These are phyloP conservation scores for Itoplectis maculator DNA, from an alignment of 2,888 invertebrate species.

Conservation along the genomic window DNA sequence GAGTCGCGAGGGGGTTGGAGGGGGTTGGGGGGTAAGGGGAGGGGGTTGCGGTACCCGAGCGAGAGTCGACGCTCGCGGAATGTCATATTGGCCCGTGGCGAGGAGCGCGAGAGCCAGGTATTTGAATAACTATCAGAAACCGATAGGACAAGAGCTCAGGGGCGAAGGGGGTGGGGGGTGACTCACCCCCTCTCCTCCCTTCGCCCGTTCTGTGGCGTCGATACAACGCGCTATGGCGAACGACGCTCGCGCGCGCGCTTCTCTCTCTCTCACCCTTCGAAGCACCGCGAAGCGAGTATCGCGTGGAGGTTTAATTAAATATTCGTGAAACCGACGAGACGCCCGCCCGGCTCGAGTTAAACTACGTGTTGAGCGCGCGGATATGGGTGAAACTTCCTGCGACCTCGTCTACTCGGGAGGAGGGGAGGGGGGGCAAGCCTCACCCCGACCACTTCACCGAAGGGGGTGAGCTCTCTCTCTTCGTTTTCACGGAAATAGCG, in stretches of 20 bases:
- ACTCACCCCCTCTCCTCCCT: too few relatives aligned
- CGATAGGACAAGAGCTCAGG: constrained; percentile 49
- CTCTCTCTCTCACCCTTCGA: neutral
- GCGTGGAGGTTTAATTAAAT: constrained; percentile 47
- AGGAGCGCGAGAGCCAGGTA: constrained; percentile 47
- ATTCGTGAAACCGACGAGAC: constrained; percentile 37
- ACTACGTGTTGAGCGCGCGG: constrained; percentile 12
- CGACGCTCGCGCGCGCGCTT: neutral
- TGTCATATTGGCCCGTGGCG: constrained; percentile 57
- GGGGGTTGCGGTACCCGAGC: constrained; percentile 37
- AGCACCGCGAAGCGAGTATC: neutral
- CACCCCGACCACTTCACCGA: too few relatives aligned
- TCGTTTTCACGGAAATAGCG: neutral
- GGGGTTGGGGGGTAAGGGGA: too few relatives aligned
- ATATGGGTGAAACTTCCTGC: constrained; percentile 1
- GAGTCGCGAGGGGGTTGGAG: neutral
- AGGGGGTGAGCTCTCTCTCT: too few relatives aligned
- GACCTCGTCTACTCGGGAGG: too few relatives aligned
- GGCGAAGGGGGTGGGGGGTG: neutral
- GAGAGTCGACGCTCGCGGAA: constrained; percentile 57
- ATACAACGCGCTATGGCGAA: constrained; percentile 26
- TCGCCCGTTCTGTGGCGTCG: constrained; percentile 35
- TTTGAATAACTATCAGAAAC: constrained; percentile 64
- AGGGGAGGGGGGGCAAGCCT: too few relatives aligned
- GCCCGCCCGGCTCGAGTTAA: constrained; percentile 5